Evolutionary conservation across 2,797 vertebrate species (phyloP), one percentile per base, ranked within the genome.

Genomic region (Benthosema pterotum): DNA sequence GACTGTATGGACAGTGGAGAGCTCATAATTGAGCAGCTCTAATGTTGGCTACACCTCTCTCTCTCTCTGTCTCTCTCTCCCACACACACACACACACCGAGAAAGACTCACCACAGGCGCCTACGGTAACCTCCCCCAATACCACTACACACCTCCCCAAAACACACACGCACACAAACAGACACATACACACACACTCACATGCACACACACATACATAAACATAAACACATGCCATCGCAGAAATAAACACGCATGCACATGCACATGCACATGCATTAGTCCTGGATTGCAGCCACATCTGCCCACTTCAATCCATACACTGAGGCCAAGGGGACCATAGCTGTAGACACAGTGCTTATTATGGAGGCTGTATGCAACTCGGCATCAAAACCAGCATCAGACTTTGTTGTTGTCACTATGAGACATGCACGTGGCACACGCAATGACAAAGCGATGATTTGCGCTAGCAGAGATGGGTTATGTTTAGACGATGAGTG

Each of bases 241-340:
- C n/a, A n/a, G n/a, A 28, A 4, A 42, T 38, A 42, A 7, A 59
- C 9, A 49, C 25, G 38, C 42, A 53, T 42, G 58, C 55, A 57
- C 32, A 53, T 51, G 79, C 69, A 76, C 60, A 71, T 28, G 59
- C 0, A 48, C 51, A 81, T 57, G 61, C 80, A 75, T 71, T 64
- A 69, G 77, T 59, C 15, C 74, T 87, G 87, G 82, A 83, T 3
- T 42, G 32, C 69, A 73, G 74, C 84, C 87, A 85, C 22, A 71
- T 83, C 72, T 80, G 66, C 82, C 80, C 82, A 80, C 84, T 87
- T 88, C 79, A 85, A 75, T 87, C 74, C 69, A 77, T 80, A 78
- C 4, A 5, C 78, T 53, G 60, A 65, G 60, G 64, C 75, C 56
- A 57, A 66, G 43, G 69, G 75, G 62, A 68, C 47, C 4, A 19